Base-by-base conservation (phyloP, 2,113 vertebrate genomes). In the Oncorhynchus clarkii region DNA sequence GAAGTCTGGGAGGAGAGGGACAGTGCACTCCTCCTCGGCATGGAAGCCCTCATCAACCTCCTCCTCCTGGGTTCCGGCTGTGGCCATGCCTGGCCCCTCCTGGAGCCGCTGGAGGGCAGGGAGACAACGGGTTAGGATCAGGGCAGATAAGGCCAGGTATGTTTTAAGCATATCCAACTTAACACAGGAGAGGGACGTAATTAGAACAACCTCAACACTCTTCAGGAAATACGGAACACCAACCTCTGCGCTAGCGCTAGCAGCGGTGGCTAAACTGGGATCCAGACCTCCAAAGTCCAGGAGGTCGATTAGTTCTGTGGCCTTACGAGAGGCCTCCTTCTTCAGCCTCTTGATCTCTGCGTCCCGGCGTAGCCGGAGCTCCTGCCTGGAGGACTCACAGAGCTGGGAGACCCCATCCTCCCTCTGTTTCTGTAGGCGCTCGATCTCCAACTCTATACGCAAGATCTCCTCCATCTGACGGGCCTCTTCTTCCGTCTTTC, bases 381-480 rank as follows among this genome's bases (percentile, higher is more conserved):
- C 95, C 73, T 94, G 94, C 60, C 93, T 93, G 16, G 95, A 93
- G 51, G 92, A 93, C 82, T 95, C 94, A 16, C 94, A 95, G 51
- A 95, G 87, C 85, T 94, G 93, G 20, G 95, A 95, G 84, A 96
- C 94, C 70, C 94, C 94, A 11, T 96, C 95, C 79, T 95, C 92
- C 0, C 95, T 90, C 88, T 96, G 95, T 86, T 94, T 94, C 84
- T 96, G 96, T 82, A 97, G 68, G 26, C 95, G 95, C 77, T 97
- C 95, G 20, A 97, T 97, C 91, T 97, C 96, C 73, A 91, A 91
- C 86, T 97, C 96, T 74, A 97, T 71, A 72, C 94, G 93, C 80
- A 97, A 86, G 81, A 97, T 97, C 89, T 97, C 95, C 84, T 97
- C 95, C 95, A 97, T 96, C 87, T 97, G 96, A 74, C 88, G 92